Base-by-base conservation (phyloP, 2,113 vertebrate species). In the Rhadina sibilatrix region DNA sequence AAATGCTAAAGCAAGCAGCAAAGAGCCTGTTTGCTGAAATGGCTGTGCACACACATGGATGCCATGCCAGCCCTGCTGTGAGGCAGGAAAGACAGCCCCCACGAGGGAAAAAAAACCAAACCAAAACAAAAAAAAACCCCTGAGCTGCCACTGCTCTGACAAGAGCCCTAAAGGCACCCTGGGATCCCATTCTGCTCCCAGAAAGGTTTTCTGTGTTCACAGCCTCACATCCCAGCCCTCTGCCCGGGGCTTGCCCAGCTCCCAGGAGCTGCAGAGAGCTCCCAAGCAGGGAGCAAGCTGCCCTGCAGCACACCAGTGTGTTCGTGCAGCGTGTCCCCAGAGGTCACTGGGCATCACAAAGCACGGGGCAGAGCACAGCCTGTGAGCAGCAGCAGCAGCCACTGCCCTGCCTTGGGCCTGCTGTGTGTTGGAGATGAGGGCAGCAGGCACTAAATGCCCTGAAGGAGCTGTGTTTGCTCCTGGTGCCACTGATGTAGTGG, bases 191-290 rank as follows among this genome's bases (percentile, higher is more conserved):
- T 63, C 54, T 70, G 31, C 22, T 49, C 30, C 1, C 24, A 63
- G 78, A 38, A 68, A 65, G 30, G 80, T 17, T 75, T 59, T 15
- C 66, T 77, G 59, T 77, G 66, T 9, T 47, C 49, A 3, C 75
- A 68, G 0, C 53, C 47, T 46, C 56, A 0, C 50, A 5, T 6
- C 27, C 4, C 59, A 74, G 83, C 76, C 0, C 5, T 1, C 42
- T 71, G 82, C 85, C 75, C 1, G 4, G 49, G 52, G 35, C 65
- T 37, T 47, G 42, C 74, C 70, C 69, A 4, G 49, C 83, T 82
- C 30, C 44, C 53, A 0, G 13, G 15, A 37, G 70, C 14, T 61
- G 60, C 46, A 25, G 15, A 27, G 69, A 56, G 69, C 87, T 24
- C 52, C 38, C 12, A 0, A 13, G 49, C 66, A 53, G 83, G 49